Conservation (phyloP, 2,113 vertebrate species). For the Lophura nycthemera region DNA sequence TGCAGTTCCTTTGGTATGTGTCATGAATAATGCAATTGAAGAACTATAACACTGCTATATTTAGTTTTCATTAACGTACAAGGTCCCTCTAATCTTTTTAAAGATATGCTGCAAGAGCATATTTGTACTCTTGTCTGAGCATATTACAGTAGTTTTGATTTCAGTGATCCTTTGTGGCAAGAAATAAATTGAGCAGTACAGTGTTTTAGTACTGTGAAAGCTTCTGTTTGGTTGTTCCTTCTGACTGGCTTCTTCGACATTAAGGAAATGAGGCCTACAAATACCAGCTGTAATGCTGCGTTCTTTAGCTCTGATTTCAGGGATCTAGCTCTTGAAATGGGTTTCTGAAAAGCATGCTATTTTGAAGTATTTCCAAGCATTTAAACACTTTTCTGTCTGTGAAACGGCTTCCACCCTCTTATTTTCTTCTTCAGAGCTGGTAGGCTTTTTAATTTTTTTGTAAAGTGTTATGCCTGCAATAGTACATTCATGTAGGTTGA, state of each 20-base stretch:
- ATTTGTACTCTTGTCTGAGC: slow-evolving; percentile 21
- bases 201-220: neutral
- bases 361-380: neutral
- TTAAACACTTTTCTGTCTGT: neutral
- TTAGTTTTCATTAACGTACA: slow-evolving; percentile 44
- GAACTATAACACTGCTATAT: slow-evolving; percentile 23
- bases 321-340: neutral
- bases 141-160: slow-evolving; percentile 8
- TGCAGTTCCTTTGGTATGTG: neutral
- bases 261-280: neutral
- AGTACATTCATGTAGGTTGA: neutral
- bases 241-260: neutral
- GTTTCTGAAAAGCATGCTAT: neutral
- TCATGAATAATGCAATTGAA: slow-evolving; percentile 51
- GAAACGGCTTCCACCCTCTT: fast-evolving
- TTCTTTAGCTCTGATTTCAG: neutral
- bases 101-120: neutral
- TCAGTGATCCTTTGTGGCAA: slow-evolving; percentile 30
- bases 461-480: neutral
- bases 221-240: neutral
- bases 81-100: slow-evolving; percentile 17
- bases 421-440: neutral
- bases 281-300: neutral
- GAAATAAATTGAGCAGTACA: slow-evolving; percentile 18
- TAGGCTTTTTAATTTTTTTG: neutral